Percentiles rank a stretch among this genome's conserved stretches.
These are phyloP conservation scores for Mesembrinibis cayennensis DNA, from an alignment of 2,113 vertebrate genomes.

Conservation along the genomic window DNA sequence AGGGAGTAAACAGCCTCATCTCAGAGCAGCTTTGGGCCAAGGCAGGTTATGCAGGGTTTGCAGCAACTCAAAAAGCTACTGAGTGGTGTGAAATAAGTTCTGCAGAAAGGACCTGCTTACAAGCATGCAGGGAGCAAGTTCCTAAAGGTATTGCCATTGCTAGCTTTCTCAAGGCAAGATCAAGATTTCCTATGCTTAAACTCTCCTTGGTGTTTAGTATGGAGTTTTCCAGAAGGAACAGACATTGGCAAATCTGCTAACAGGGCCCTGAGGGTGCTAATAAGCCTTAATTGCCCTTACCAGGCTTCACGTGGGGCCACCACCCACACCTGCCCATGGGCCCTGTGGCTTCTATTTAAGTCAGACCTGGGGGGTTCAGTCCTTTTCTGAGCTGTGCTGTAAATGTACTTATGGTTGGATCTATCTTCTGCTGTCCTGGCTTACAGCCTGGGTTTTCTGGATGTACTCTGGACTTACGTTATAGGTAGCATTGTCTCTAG, in stretches of 20 bases:
- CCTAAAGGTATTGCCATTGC: fast-evolving
- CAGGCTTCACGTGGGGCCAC: neutral
- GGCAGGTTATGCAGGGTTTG: fast-evolving
- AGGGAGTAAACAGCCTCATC: neutral
- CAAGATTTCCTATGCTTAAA: neutral
- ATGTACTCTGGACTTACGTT: fast-evolving
- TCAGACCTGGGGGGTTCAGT: fast-evolving
- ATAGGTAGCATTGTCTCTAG: fast-evolving
- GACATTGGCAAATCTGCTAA: neutral
- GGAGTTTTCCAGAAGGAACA: neutral
- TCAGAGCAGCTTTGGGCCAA: neutral
- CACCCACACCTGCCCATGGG: neutral
- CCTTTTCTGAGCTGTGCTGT: neutral
- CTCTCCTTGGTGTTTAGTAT: neutral
- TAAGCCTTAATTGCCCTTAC: neutral
- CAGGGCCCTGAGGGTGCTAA: neutral
- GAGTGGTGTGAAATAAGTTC: neutral
- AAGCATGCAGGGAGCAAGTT: neutral
- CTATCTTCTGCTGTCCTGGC: neutral
- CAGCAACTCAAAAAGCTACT: neutral
- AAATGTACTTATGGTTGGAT: fast-evolving
- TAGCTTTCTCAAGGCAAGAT: neutral
- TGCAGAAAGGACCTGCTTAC: neutral
- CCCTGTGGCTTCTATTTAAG: neutral
- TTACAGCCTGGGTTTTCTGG: neutral